Base-by-base conservation (phyloP, 2,888 invertebrate species). In the Melanostoma scalare region DNA sequence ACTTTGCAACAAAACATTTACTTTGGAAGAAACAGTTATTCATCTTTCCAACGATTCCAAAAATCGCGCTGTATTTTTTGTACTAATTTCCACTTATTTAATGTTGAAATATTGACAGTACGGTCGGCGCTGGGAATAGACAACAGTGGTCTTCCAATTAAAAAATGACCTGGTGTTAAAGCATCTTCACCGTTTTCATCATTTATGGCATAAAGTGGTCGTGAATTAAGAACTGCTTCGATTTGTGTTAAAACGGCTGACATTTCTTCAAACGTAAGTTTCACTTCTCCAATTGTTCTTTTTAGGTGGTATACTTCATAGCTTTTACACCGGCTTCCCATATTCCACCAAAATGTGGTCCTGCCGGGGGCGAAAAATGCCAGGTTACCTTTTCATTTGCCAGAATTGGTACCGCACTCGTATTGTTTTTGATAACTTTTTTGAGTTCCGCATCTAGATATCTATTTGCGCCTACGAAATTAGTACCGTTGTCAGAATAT, bases 181-280 rank as follows among this genome's bases (percentile, higher is more conserved):
- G 33, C 4, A 52, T 52, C 50, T n/a, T 52, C 50, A 52, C 50
- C 50, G 50, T 52, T 52, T 52, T 52, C 33, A 33, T 52, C 50
- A 31, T 33, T 52, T 3, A 33, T 52, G 8, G 33, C 50, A 30
- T 33, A 52, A 31, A 52, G 31, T 3, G 33, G 33, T 31, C 30
- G 31, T 8, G 4, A 52, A 5, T 52, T 52, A 4, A 52, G n/a
- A 3, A n/a, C 50, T 31, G 33, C 50, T 52, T 52, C 50, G 30
- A 52, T 52, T 9, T 52, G 50, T 4, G 9, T 30, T 5, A 52
- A 52, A 33, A 52, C n/a, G 8, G 50, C 31, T 52, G 50, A 52
- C 33, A 52, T 52, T 33, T 52, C 52, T 2, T 52, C 52, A 52
- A 52, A 52, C 6, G 52, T 52, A 2, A n/a, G n/a, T n/a, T n/a